phyloP scores from a whole-genome alignment of 2,888 invertebrate genomes.

The Pimpla rufipes region DNA sequence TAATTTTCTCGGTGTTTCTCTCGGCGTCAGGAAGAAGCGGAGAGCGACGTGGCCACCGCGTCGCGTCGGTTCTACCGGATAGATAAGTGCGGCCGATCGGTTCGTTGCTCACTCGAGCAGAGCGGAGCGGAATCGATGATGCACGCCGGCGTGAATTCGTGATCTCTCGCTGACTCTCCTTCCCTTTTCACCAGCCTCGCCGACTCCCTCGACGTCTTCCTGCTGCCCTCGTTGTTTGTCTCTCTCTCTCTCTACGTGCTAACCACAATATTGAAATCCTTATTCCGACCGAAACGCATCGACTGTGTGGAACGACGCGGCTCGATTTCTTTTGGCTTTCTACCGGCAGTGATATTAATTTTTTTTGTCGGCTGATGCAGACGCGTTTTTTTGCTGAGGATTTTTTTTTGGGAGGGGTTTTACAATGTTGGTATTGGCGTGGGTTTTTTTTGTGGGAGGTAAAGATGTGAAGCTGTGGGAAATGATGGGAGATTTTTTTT shows the following conservation, averaged over 20 bases:
- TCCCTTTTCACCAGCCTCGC: conserved; percentile 10
- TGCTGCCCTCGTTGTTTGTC: conserved; percentile 7
- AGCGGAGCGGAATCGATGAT: conserved; percentile 72
- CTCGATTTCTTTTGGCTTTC: not conserved
- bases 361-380: not conserved
- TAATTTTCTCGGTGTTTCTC: conserved; percentile 54
- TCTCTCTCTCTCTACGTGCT: not conserved
- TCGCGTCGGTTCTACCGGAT: conserved; percentile 49
- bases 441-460: too few relatives aligned
- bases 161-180: conserved; percentile 61
- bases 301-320: not conserved
- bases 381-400: not conserved
- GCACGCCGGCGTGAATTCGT: conserved; percentile 74
- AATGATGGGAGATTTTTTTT: too few relatives aligned
- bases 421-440: not conserved
- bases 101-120: conserved; percentile 67
- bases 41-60: conserved; percentile 2
- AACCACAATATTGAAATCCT: conserved; percentile 35
- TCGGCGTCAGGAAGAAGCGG: conserved; percentile 29
- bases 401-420: not conserved
- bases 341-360: not conserved
- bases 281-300: conserved; percentile 8
- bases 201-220: conserved; percentile 23
- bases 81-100: conserved; percentile 66
- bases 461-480: too few relatives aligned